Evolutionary conservation across 2,797 vertebrate genomes (phyloP).

Genomic region (Lepus townsendii): DNA sequence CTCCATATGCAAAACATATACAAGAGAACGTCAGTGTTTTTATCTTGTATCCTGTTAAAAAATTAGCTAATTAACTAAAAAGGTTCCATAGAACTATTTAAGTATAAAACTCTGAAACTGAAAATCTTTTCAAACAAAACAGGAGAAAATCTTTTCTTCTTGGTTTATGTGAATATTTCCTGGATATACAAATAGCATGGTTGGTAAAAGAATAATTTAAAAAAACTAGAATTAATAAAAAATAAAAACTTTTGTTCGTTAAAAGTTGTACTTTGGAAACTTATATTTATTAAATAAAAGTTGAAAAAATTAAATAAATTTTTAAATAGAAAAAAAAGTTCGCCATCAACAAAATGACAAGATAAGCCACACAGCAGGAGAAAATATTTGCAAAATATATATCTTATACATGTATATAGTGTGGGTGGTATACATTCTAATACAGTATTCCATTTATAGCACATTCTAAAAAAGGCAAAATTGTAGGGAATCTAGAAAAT

Average conservation of each 20-base stretch:
- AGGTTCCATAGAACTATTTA: background rate
- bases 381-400: slow-evolving; percentile 46
- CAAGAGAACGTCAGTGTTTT: background rate
- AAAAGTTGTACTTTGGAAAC: background rate
- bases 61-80: background rate
- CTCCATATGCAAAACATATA: background rate
- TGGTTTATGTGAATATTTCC: background rate
- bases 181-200: background rate
- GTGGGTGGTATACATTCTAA: no score
- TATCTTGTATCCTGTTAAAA: background rate
- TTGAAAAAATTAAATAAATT: no score
- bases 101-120: background rate
- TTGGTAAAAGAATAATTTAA: background rate
- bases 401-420: background rate
- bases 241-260: background rate
- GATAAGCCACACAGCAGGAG: background rate
- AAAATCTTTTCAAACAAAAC: background rate
- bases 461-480: slow-evolving; percentile 18
- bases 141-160: background rate
- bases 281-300: no score
- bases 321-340: no score
- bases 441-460: background rate
- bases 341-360: background rate
- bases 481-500: background rate
- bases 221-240: slow-evolving; percentile 24